Evolutionary conservation across 1,140 invertebrate genomes (phyloP).

Genomic region (Pemphigus obesinymphae): DNA sequence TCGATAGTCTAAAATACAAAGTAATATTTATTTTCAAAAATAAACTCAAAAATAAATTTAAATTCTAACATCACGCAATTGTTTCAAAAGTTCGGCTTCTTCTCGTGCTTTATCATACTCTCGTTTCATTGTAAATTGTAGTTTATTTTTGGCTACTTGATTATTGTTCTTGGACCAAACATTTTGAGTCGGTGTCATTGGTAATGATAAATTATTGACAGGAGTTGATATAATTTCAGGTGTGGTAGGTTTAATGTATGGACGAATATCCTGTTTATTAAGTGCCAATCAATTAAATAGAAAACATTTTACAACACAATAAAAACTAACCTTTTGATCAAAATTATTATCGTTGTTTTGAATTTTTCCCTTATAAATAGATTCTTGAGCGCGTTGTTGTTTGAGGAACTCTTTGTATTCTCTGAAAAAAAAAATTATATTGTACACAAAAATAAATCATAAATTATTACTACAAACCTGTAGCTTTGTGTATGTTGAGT

Average conservation of each 20-base stretch:
- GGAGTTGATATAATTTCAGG: slow-evolving; percentile 13
- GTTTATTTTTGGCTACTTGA: slow-evolving; percentile 55
- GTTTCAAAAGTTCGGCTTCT: slow-evolving; percentile 78
- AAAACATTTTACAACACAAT: neutral
- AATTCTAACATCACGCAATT: slow-evolving; percentile 70
- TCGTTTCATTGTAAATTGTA: slow-evolving; percentile 85
- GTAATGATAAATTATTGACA: neutral
- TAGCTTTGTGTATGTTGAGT: slow-evolving; percentile 19
- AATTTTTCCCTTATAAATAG: slow-evolving; percentile 57
- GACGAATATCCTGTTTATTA: slow-evolving; percentile 8
- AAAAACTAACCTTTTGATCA: slow-evolving; percentile 21
- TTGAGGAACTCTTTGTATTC: slow-evolving; percentile 84
- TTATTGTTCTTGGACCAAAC: neutral
- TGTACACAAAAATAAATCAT: neutral
- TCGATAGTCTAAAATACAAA: slow-evolving; percentile 73
- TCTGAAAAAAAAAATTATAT: slow-evolving; percentile 51
- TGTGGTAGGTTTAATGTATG: slow-evolving; percentile 22
- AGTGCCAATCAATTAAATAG: neutral
- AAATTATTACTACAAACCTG: neutral
- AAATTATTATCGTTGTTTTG: neutral
- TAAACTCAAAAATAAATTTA: neutral
- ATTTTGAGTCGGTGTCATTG: neutral
- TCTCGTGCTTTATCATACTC: slow-evolving; percentile 86
- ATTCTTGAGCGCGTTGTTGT: slow-evolving; percentile 73
- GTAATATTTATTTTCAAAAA: neutral